Evolutionary conservation across 1,140 invertebrate genomes (phyloP), one percentile per base, ranked within the genome.

Genomic region (Drosophila mayri): DNA sequence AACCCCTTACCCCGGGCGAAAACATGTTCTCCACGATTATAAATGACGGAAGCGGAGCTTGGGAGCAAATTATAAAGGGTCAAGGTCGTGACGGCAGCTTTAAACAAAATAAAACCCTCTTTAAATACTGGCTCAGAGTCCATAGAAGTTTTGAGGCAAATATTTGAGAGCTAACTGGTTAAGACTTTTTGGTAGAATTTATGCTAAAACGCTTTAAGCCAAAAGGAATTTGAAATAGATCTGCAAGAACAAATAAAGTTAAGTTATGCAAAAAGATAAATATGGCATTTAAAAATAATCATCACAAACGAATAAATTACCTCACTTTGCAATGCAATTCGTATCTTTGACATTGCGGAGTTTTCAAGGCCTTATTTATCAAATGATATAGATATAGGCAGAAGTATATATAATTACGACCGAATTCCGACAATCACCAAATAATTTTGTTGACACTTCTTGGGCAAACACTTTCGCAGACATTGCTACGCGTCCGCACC

Each of bases 61-160:
- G 44, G 35, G 30, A 60, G 67, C 66, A 49, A 73, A 73, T 73
- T 72, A 73, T 73, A 60, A 50, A 22, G 70, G 70, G 70, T 72
- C 70, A 73, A 73, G 70, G 70, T 50, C 63, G 32, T 35, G 20
- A 9, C 12, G 25, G 11, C 20, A 46, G 55, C 54, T 60, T 14
- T 16, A 16, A 16, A 16, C 0, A 46, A n/a, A n/a, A 47, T 8
- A 25, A 43, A 25, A 30, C 44, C 61, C 63, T 50, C 35, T 38
- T 38, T 38, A 30, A 41, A 49, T 50, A 30, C 35, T 67, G 18
- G 16, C 63, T 52, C 40, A 66, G 32, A 46, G 32, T 47, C 32
- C 32, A 22, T 18, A 25, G 58, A 43, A 65, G 41, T 46, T 62
- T 46, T 8, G 20, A 35, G 30, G 20, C 12, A 65, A 62, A 61